phyloP scores from a whole-genome alignment of 2,113 vertebrate genomes.

The Haplotaxodon microlepis region DNA sequence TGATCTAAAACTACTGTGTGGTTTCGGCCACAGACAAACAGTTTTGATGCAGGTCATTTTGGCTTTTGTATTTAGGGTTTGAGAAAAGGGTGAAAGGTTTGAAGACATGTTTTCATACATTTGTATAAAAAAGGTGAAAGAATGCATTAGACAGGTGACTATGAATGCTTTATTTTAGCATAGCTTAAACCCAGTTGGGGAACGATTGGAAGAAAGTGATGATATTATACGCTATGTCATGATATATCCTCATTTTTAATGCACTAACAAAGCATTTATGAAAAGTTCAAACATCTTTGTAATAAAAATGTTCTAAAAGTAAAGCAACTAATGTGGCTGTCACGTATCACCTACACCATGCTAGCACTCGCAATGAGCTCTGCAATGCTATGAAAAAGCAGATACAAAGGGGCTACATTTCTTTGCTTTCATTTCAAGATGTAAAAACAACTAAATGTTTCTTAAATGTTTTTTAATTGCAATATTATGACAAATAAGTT shows the following conservation, averaged over 20 bases:
- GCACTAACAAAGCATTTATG: not conserved
- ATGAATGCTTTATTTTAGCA: not conserved
- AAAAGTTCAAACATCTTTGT: not conserved
- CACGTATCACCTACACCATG: not conserved
- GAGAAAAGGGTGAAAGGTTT: not conserved
- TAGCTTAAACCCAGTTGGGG: not conserved
- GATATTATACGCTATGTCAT: not conserved
- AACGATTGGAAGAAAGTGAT: not conserved
- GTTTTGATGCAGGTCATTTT: not conserved
- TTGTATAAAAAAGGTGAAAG: not conserved
- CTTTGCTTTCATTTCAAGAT: not conserved
- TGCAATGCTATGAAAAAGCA: not conserved
- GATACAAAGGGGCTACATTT: not conserved
- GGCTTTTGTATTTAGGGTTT: not conserved
- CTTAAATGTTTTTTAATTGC: not conserved
- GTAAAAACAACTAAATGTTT: not conserved
- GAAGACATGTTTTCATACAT: not conserved
- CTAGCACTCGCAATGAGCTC: not conserved
- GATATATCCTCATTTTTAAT: not conserved
- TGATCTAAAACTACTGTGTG: not conserved
- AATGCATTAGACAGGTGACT: not conserved
- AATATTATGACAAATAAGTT: not conserved
- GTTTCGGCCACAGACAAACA: not conserved
- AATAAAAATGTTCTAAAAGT: not conserved
- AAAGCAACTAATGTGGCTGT: not conserved